Evolutionary conservation across 2,888 invertebrate genomes (phyloP), one percentile per base, ranked within the genome.

Genomic region (Amphiduros pacificus): DNA sequence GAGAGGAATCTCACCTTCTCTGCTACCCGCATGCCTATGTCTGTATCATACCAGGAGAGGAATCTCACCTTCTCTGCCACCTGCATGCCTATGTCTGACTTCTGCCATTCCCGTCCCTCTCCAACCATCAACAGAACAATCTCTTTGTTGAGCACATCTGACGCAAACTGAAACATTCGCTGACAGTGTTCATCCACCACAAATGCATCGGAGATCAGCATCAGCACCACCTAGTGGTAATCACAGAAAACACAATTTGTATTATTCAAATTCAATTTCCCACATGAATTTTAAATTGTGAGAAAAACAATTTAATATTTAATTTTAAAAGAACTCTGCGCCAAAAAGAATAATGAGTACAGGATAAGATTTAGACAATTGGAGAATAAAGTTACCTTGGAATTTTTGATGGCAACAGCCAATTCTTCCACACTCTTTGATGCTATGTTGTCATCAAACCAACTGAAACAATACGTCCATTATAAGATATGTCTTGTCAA

Each of bases 161-260:
- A 73, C 9, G 71, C 70, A 63, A 73, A 77, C 58, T 71, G 57
- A 52, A 79, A 65, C 55, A 78, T 66, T 51, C 74, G 70, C 36
- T 69, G 67, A 60, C 77, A 76, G 24, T 71, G 66, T 1, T 70
- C 55, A 28, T 72, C 71, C 14, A 59, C 67, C 40, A 75, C 73
- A 65, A 77, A 78, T 55, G 78, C 76, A 63, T 77, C 74, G 0
- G 80, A 80, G 50, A 78, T 71, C 14, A 77, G 76, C 26, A 78
- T 67, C 17, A 78, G 52, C 11, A 77, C 69, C n/a, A 77, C 69
- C 74, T 76, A n/a, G n/a, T n/a, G n/a, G n/a, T n/a, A n/a, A n/a
- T n/a, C n/a, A n/a, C n/a, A n/a, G n/a, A n/a, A n/a, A n/a, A n/a
- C n/a, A n/a, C n/a, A n/a, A n/a, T n/a, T n/a, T n/a, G n/a, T n/a